Evolutionary conservation across 1,140 invertebrate genomes (phyloP).

Genomic region (Spodoptera frugiperda): DNA sequence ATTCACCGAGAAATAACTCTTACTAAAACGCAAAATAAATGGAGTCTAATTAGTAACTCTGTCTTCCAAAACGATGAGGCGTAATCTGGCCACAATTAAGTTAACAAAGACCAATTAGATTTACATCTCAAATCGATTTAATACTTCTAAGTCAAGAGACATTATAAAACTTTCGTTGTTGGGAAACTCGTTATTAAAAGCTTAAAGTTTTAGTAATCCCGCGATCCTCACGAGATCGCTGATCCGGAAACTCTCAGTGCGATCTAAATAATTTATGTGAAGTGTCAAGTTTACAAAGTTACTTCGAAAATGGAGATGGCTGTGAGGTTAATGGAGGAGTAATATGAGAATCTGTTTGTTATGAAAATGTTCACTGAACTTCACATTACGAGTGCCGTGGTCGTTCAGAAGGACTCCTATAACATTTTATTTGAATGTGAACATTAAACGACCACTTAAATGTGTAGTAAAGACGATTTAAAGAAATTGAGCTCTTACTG

Average conservation of each 20-base stretch:
- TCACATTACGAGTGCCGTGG: not conserved
- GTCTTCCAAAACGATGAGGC: constrained; percentile 24
- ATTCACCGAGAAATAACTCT: not conserved
- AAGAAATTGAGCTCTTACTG: too few relatives aligned
- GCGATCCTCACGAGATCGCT: constrained; percentile 23
- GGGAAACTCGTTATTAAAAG: constrained; percentile 40
- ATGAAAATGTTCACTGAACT: not conserved
- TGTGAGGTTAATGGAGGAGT: constrained; percentile 9
- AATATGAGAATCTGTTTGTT: constrained; percentile 16
- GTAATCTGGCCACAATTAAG: constrained; percentile 36
- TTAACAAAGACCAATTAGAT: constrained; percentile 40
- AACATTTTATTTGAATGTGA: too few relatives aligned
- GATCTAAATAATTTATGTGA: constrained; percentile 35
- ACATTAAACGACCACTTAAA: too few relatives aligned
- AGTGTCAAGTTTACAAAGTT: constrained; percentile 24
- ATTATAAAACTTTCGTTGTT: constrained; percentile 37
- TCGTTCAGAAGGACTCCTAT: too few relatives aligned
- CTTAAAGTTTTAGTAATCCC: constrained; percentile 34
- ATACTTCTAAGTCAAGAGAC: constrained; percentile 27
- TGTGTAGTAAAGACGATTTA: too few relatives aligned
- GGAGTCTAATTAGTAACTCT: constrained; percentile 21
- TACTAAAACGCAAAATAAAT: constrained; percentile 12
- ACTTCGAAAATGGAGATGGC: constrained; percentile 15
- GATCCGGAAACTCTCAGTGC: constrained; percentile 27
- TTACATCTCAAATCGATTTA: constrained; percentile 42